Evolutionary conservation across 2,113 vertebrate genomes (phyloP), one percentile per base, ranked within the genome.

Genomic region (Sus scrofa): DNA sequence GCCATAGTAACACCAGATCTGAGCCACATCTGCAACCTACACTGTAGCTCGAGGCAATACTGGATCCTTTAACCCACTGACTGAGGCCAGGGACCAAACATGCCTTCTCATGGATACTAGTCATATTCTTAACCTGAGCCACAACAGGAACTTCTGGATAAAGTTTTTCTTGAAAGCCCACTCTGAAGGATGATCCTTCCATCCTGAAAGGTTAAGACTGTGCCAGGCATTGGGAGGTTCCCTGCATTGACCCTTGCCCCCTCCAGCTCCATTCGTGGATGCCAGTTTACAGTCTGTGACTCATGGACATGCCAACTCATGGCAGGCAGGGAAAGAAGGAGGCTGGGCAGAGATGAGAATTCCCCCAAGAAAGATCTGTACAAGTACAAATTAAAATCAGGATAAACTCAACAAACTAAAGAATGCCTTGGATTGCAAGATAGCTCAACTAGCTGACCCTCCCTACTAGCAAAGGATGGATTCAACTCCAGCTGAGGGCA

Each of bases 221-320:
- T 3, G 67, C 62, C 37, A 78, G 81, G 37, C 3, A 0, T 4
- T 2, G 7, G 44, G 39, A 2, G 11, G 27, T 9, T 75, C 34
- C 32, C 84, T 54, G n/a, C 8, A 3, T 37, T 22, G 13, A 44
- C 37, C 11, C 26, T 20, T 20, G 22, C 34, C 58, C 34, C n/a
- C 39, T n/a, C 24, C 26, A 81, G 73, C 39, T 37, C 34, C 19
- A 50, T 0, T 0, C 2, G 0, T 39, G 18, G 52, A 81, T 81
- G 32, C 24, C 54, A 60, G 52, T n/a, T 52, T 52, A 39, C 0
- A 60, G 22, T 34, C 2, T n/a, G 22, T 91, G 67, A 27, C 30
- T 90, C 4, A 4, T 62, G 87, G 81, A 74, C 10, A 34, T 0
- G 50, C 7, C 44, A 39, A 19, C 44, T 71, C 8, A n/a, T 56